Evolutionary conservation across 2,113 vertebrate species (phyloP).

Genomic region (Apteryx owenii): DNA sequence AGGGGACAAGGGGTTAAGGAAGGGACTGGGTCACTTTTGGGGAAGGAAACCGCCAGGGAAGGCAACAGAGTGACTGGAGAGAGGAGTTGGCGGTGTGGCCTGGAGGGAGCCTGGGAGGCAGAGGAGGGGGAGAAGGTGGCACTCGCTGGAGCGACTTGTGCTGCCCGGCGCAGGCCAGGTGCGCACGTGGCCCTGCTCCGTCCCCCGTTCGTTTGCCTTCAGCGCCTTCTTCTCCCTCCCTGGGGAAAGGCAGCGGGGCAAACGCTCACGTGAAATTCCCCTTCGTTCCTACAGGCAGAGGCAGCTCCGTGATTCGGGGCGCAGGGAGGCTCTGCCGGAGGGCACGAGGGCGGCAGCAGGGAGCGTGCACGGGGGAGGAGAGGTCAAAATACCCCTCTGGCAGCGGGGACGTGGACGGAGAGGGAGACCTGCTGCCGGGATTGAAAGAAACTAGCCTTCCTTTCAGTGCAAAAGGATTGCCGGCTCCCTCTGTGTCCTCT

Average conservation of each 20-base stretch:
- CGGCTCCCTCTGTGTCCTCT: neutral
- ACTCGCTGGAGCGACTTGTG: neutral
- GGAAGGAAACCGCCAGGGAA: neutral
- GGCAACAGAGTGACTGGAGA: neutral
- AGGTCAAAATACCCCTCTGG: neutral
- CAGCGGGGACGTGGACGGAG: accelerated
- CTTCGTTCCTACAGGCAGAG: neutral
- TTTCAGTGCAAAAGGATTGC: neutral
- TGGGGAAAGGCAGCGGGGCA: neutral
- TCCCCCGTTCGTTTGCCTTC: neutral
- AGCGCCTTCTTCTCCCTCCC: neutral
- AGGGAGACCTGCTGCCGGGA: neutral
- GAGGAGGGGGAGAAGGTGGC: neutral
- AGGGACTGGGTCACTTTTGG: neutral
- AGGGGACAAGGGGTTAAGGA: neutral
- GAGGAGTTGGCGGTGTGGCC: too few species aligned
- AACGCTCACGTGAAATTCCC: neutral
- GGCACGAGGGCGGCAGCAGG: too few species aligned
- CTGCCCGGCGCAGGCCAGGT: neutral
- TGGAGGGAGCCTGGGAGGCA: too few species aligned
- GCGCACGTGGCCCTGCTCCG: too few species aligned
- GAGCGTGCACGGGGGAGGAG: too few species aligned
- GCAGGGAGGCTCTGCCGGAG: neutral
- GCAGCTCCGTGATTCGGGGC: neutral
- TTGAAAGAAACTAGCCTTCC: neutral